Conservation (phyloP, 2,113 vertebrate species). For the Trichechus manatus region DNA sequence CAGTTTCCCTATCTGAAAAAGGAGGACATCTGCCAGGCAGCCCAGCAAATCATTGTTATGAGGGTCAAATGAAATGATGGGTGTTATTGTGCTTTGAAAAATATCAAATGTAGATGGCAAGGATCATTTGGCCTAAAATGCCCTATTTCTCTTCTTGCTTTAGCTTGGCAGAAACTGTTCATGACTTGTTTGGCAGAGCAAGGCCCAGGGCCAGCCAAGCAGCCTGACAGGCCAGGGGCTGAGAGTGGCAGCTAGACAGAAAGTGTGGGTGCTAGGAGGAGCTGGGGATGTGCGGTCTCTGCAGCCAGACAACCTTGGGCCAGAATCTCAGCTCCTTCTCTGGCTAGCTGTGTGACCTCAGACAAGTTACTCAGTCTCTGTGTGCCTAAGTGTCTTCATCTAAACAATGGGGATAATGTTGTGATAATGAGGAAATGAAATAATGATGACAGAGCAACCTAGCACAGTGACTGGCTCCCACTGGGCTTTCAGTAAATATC, state of each 20-base stretch:
- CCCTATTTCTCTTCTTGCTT: neutral
- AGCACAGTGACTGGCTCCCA: neutral
- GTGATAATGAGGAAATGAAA: neutral
- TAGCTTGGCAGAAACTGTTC: neutral
- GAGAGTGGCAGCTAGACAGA: neutral
- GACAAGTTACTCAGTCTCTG: neutral
- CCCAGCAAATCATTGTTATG: rapidly evolving
- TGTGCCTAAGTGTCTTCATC: neutral
- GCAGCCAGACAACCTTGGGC: neutral
- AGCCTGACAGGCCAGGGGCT: neutral
- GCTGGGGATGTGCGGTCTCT: neutral
- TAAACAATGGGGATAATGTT: neutral
- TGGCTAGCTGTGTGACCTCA: neutral
- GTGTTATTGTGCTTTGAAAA: neutral
- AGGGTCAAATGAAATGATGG: neutral
- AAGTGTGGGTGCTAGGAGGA: neutral
- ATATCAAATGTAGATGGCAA: neutral
- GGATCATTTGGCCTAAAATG: too few relatives aligned
- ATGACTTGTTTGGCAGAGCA: neutral
- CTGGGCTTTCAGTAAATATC: neutral
- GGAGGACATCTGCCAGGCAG: neutral
- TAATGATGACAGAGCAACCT: neutral
- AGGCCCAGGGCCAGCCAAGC: neutral
- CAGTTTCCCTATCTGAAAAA: neutral
- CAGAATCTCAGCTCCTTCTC: neutral